Evolutionary conservation across 2,888 invertebrate genomes (phyloP).

Genomic region (Protodeltote pygarga): DNA sequence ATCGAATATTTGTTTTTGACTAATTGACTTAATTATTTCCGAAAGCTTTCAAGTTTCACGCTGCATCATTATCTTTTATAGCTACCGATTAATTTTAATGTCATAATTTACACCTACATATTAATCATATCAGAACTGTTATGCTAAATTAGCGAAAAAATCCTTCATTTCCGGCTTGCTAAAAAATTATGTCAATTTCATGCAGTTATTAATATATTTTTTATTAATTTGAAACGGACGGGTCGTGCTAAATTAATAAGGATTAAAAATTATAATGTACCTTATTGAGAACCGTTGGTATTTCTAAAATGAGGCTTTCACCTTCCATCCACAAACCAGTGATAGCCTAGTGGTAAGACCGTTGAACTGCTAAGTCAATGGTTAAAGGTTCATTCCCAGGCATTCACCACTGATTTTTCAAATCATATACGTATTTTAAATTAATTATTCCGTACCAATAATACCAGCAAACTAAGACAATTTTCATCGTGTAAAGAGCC

Average conservation of each 20-base stretch:
- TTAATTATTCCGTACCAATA: too few species aligned
- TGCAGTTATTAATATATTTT: constrained; percentile 1
- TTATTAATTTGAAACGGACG: constrained; percentile 5
- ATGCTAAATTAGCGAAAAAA: constrained; percentile 20
- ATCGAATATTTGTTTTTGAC: constrained; percentile 39
- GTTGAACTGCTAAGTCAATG: too few species aligned
- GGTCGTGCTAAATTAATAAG: constrained; percentile 13
- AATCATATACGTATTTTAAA: too few species aligned
- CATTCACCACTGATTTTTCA: too few species aligned
- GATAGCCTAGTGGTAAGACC: too few species aligned
- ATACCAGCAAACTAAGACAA: too few species aligned
- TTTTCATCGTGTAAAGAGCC: too few species aligned
- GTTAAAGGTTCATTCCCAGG: too few species aligned
- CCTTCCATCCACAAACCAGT: too few species aligned
- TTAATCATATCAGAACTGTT: constrained; percentile 33
- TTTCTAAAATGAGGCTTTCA: constrained; percentile 39
- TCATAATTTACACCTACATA: constrained; percentile 28
- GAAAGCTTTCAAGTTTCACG: constrained; percentile 28
- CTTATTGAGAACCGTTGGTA: too few species aligned
- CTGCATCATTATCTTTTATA: constrained; percentile 22
- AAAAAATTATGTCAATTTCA: too few species aligned
- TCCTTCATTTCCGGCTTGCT: constrained; percentile 36
- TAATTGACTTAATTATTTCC: constrained; percentile 37
- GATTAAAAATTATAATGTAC: constrained; percentile 3
- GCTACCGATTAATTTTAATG: constrained; percentile 22